phyloP scores from a whole-genome alignment of 2,888 invertebrate genomes.

The Kryphioiulus occultus region DNA sequence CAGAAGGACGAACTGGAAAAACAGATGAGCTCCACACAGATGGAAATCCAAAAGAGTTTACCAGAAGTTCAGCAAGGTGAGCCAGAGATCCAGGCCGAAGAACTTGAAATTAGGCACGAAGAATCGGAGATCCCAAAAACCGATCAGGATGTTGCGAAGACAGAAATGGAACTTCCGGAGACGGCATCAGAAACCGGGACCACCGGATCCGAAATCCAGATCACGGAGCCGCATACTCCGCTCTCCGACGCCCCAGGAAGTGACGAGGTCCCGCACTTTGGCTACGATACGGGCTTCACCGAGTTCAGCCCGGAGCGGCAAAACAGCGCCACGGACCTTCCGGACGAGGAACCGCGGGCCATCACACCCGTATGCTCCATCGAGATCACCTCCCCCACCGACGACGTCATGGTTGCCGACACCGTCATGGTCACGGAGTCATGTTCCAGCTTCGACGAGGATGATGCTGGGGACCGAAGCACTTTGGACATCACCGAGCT shows the following conservation, averaged over 20 bases:
- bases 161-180: background rate
- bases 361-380: background rate
- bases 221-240: background rate
- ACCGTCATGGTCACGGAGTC: conserved; percentile 15
- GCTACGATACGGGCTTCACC: background rate
- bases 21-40: background rate
- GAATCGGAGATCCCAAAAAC: no score
- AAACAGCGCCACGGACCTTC: background rate
- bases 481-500: conserved; percentile 4
- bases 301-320: background rate
- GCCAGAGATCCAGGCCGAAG: background rate
- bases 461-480: background rate
- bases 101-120: no score
- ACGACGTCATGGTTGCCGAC: conserved; percentile 20
- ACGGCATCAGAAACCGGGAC: background rate
- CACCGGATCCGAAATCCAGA: background rate
- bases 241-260: background rate
- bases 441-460: background rate
- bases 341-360: background rate
- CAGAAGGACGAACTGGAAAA: background rate
- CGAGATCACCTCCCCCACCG: conserved; percentile 2
- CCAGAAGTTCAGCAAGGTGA: background rate
- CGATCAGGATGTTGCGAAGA: background rate
- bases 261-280: background rate
- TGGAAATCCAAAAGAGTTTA: background rate